phyloP scores from a whole-genome alignment of 2,888 invertebrate species.

The Drosophila prostipennis region DNA sequence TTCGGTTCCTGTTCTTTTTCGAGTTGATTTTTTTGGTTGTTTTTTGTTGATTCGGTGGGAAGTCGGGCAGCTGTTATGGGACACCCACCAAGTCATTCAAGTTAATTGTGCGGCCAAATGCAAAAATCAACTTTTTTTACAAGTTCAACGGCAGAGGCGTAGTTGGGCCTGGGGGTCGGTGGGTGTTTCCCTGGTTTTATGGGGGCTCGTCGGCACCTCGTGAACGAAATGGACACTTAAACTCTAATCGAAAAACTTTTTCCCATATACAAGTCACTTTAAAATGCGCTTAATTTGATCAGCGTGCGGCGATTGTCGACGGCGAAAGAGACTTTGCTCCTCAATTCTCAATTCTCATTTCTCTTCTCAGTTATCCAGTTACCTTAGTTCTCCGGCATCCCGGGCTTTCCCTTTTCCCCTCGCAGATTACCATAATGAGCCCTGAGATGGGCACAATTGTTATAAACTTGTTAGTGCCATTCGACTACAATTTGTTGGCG shows the following conservation, averaged over 20 bases:
- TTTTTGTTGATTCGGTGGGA: conserved; percentile 52
- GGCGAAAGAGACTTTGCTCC: conserved; percentile 6
- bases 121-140: conserved; percentile 75
- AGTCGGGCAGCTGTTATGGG: conserved; percentile 64
- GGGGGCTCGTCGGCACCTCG: conserved; percentile 68
- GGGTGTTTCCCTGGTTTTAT: neutral
- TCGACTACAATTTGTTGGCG: conserved; percentile 66
- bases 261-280: conserved; percentile 77
- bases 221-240: conserved; percentile 76
- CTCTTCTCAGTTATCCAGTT: conserved; percentile 20
- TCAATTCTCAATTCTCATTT: conserved; percentile 28
- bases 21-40: conserved; percentile 18
- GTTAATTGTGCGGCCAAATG: conserved; percentile 77
- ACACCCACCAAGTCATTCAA: conserved; percentile 63
- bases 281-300: conserved; percentile 79
- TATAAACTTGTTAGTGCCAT: conserved; percentile 72
- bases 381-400: conserved; percentile 10
- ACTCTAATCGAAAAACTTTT: conserved; percentile 80
- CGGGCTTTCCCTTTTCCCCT: conserved; percentile 14
- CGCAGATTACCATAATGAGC: conserved; percentile 74
- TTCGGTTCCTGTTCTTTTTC: conserved; percentile 18
- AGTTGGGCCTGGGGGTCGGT: conserved; percentile 6
- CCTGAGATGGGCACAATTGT: conserved; percentile 49
- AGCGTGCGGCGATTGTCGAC: conserved; percentile 74
- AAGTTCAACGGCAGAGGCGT: conserved; percentile 47